phyloP scores from a whole-genome alignment of 1,140 invertebrate species.

The Drosophila gunungcola region DNA sequence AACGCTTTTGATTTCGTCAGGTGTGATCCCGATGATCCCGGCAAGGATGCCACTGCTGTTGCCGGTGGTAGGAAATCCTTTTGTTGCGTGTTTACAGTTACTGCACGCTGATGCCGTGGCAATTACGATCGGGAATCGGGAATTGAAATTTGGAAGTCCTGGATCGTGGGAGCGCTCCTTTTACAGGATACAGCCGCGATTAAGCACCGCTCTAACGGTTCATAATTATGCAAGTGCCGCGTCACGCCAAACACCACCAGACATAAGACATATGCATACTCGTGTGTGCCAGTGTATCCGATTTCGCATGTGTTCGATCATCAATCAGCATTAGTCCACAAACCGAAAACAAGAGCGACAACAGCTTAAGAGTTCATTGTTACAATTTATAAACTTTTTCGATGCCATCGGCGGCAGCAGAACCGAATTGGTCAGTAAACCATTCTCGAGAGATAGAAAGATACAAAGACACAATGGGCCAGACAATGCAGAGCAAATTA shows the following conservation, averaged over 20 bases:
- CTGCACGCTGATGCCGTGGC: constrained; percentile 35
- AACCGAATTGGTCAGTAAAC: constrained; percentile 46
- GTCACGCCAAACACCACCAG: constrained; percentile 20
- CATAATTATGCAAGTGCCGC: constrained; percentile 66
- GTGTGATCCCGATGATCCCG: constrained; percentile 42
- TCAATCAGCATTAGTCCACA: constrained; percentile 78
- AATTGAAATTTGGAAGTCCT: neutral
- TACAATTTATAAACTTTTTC: constrained; percentile 68
- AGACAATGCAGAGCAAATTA: constrained; percentile 50
- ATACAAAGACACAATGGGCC: constrained; percentile 33
- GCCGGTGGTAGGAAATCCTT: constrained; percentile 73
- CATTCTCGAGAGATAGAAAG: constrained; percentile 16
- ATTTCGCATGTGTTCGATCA: constrained; percentile 64
- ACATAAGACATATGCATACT: neutral
- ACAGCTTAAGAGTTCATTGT: constrained; percentile 83
- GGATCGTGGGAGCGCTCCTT: constrained; percentile 66
- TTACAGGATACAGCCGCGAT: constrained; percentile 62
- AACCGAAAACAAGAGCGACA: constrained; percentile 75
- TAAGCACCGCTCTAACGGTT: constrained; percentile 58
- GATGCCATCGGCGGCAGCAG: constrained; percentile 34
- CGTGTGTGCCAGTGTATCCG: constrained; percentile 29
- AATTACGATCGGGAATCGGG: constrained; percentile 47
- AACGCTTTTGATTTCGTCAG: constrained; percentile 81
- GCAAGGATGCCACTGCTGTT: constrained; percentile 48
- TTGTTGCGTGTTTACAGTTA: constrained; percentile 78